These are phyloP conservation scores for Linurgus olivaceus DNA, from an alignment of 2,797 vertebrate species.

Conservation along the genomic window DNA sequence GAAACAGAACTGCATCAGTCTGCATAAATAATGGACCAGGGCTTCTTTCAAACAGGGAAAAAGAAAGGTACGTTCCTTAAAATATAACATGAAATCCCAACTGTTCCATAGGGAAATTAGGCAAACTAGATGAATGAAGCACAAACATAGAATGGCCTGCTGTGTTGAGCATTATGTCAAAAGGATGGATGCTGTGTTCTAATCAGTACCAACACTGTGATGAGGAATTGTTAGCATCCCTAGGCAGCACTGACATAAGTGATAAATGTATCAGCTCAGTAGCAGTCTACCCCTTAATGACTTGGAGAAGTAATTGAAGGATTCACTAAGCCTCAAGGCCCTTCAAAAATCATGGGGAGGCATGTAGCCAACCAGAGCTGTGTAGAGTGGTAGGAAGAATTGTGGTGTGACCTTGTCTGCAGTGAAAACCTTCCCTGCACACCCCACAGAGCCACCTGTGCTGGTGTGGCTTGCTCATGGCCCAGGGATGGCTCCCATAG, in stretches of 20 bases:
- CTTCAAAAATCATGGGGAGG: not conserved
- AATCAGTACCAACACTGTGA: not conserved
- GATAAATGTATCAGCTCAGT: not conserved
- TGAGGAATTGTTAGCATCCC: not conserved
- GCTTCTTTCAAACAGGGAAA: not conserved
- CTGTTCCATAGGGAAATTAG: conserved; percentile 19
- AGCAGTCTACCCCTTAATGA: not conserved
- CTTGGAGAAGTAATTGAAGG: not conserved
- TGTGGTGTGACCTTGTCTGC: rapidly evolving
- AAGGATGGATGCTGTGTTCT: conserved; percentile 19
- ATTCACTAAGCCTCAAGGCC: not conserved
- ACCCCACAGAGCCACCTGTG: not conserved
- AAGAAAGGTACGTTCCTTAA: not conserved
- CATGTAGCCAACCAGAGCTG: not conserved
- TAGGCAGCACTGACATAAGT: not conserved
- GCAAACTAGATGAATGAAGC: conserved; percentile 21
- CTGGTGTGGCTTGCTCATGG: not conserved
- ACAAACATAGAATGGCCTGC: not conserved
- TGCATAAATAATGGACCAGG: not conserved
- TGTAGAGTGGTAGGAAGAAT: not conserved
- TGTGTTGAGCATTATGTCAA: not conserved
- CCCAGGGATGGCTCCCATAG: rapidly evolving
- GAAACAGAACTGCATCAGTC: not conserved
- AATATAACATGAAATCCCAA: not conserved
- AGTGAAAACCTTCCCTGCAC: not conserved